Percentiles rank a stretch among this genome's conserved stretches.
Evolutionary conservation across 2,113 vertebrate genomes (phyloP).

Genomic region (Hippolais icterina): DNA sequence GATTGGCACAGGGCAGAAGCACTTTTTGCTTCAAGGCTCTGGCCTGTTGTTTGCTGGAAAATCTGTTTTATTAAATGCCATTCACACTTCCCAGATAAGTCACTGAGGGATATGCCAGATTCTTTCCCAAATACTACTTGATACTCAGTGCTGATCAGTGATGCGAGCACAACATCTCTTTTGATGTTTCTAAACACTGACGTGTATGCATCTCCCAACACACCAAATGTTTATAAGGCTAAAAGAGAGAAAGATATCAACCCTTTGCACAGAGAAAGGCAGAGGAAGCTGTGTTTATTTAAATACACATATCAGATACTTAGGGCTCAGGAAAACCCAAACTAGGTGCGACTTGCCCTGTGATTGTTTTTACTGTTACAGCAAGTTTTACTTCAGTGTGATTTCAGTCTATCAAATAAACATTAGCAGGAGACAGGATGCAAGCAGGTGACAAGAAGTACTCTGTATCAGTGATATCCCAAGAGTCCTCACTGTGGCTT

Average conservation of each 20-base stretch:
- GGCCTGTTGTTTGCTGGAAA: constrained; percentile 45
- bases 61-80: constrained; percentile 72
- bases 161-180: constrained; percentile 53
- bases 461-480: not conserved
- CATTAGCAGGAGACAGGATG: not conserved
- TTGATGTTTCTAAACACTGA: constrained; percentile 49
- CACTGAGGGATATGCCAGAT: constrained; percentile 48
- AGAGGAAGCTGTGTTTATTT: not conserved
- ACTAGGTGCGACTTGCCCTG: not conserved
- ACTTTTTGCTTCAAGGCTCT: constrained; percentile 66
- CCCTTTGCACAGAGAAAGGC: not conserved
- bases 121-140: constrained; percentile 27
- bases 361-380: not conserved
- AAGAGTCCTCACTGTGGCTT: not conserved
- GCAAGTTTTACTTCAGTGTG: not conserved
- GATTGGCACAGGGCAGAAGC: constrained; percentile 58
- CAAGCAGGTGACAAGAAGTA: not conserved
- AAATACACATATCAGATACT: not conserved
- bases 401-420: not conserved
- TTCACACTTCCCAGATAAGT: constrained; percentile 57
- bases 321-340: not conserved
- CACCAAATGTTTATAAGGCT: not conserved
- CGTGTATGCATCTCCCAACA: not conserved
- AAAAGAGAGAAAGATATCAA: not conserved
- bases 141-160: constrained; percentile 34